A percentile compares a stretch with the other conserved stretches of the same genome.
These are phyloP conservation scores for Paralvinella palmiformis DNA, from an alignment of 1,140 invertebrate species.

Conservation along the genomic window DNA sequence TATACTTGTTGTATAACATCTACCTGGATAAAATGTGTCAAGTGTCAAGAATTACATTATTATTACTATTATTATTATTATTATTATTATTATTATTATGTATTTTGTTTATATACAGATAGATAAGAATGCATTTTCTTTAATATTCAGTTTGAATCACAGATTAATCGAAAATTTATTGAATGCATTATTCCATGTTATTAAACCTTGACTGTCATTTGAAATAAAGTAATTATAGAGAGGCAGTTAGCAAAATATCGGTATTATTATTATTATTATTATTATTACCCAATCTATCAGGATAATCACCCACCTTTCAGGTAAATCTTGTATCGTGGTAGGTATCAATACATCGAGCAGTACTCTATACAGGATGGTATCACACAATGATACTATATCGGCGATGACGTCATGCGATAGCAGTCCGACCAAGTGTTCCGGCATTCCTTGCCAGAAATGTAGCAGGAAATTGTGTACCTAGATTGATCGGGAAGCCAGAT, in stretches of 20 bases:
- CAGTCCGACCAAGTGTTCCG: neutral
- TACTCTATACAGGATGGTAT: neutral
- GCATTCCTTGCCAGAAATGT: constrained; percentile 8
- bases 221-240: neutral
- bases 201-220: neutral
- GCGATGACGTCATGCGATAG: neutral
- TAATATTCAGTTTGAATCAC: neutral
- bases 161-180: neutral
- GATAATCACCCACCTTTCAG: neutral
- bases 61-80: too few species aligned
- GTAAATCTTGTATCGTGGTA: neutral
- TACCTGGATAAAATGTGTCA: neutral
- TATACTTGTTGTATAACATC: neutral
- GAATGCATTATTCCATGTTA: neutral
- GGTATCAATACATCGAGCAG: neutral
- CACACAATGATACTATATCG: neutral
- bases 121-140: too few species aligned
- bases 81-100: too few species aligned
- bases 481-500: neutral
- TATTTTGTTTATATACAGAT: too few species aligned
- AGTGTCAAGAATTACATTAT: neutral
- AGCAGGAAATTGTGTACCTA: neutral
- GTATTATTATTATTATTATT: neutral
- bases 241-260: neutral
- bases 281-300: neutral